Evolutionary conservation across 1,140 invertebrate genomes (phyloP).

Genomic region (Nomia melanderi): DNA sequence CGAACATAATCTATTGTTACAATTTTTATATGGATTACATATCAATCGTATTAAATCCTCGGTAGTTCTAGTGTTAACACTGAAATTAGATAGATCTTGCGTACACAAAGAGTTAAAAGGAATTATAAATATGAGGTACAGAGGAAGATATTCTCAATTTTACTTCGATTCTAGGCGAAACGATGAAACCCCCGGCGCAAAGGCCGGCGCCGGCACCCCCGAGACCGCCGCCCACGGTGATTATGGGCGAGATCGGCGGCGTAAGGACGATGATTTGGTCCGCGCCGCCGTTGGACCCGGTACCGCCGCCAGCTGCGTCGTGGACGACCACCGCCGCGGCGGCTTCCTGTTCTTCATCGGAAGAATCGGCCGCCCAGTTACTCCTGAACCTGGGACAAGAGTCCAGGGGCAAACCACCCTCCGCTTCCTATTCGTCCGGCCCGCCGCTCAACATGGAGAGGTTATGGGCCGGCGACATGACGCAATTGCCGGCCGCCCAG

Average conservation of each 20-base stretch:
- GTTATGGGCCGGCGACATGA: conserved; percentile 92
- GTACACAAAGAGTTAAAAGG: no score
- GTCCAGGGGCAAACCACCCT: conserved; percentile 79
- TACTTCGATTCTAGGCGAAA: conserved; percentile 74
- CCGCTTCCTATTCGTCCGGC: conserved; percentile 80
- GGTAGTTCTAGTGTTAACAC: no score
- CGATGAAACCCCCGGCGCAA: conserved; percentile 83
- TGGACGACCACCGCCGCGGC: conserved; percentile 78
- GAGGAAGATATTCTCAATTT: no score
- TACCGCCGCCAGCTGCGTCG: conserved; percentile 76
- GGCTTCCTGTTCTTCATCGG: conserved; percentile 81
- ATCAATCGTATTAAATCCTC: no score
- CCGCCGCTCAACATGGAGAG: conserved; percentile 93
- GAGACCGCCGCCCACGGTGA: conserved; percentile 90
- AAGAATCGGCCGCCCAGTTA: conserved; percentile 91
- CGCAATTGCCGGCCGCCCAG: conserved; percentile 90
- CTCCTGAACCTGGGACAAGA: conserved; percentile 90
- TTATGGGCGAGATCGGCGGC: conserved; percentile 94
- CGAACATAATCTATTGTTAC: no score
- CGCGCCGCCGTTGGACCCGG: conserved; percentile 82
- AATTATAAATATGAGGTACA: no score
- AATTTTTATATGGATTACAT: no score
- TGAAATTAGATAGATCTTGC: no score
- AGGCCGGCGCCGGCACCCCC: conserved; percentile 82
- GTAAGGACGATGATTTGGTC: conserved; percentile 96